These are phyloP conservation scores for Egretta garzetta DNA, from an alignment of 2,113 vertebrate genomes.

Conservation along the genomic window DNA sequence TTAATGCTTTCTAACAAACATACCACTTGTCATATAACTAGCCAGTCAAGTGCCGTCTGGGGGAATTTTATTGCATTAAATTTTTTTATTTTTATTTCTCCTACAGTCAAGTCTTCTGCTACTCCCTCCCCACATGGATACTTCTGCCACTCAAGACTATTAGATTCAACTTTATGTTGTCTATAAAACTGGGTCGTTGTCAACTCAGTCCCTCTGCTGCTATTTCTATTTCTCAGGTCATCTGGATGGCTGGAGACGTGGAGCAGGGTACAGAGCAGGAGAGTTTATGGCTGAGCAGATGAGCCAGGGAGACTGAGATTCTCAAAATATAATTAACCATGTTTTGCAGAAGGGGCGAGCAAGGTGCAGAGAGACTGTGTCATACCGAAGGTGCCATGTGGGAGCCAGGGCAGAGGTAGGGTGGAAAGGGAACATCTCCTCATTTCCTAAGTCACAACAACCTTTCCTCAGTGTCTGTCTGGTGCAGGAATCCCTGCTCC, in stretches of 20 bases:
- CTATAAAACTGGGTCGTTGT: neutral
- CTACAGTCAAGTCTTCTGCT: neutral
- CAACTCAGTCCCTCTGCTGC: neutral
- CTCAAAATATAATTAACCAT: neutral
- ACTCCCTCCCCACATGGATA: neutral
- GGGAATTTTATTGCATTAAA: neutral
- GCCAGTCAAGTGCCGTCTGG: neutral
- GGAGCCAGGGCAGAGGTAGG: neutral
- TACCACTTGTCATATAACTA: neutral
- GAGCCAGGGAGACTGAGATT: neutral
- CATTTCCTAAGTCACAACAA: neutral
- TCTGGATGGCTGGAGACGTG: neutral
- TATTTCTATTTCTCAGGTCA: neutral
- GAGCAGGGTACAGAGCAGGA: neutral
- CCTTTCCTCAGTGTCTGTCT: neutral
- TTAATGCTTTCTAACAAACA: neutral
- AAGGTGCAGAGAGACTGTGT: neutral
- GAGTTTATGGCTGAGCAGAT: neutral
- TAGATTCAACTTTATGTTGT: neutral
- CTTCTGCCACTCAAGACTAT: neutral
- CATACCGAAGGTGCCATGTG: fast-evolving
- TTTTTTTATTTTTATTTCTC: neutral
- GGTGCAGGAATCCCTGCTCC: neutral
- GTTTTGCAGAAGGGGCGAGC: neutral
- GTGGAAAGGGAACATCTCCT: neutral